These are phyloP conservation scores for Bombyx huttoni DNA, from an alignment of 2,888 invertebrate genomes.

Conservation along the genomic window DNA sequence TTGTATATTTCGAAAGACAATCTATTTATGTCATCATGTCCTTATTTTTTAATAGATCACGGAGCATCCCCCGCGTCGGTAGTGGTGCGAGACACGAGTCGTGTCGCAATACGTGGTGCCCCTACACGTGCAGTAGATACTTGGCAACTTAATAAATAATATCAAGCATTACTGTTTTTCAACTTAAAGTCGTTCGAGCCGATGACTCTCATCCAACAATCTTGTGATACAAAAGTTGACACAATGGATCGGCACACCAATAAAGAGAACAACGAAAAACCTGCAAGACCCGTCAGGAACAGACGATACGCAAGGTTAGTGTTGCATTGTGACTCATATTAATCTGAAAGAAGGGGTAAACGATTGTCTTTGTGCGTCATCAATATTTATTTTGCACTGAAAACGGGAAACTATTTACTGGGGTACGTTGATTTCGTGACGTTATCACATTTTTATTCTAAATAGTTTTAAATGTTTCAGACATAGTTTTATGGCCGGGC, in stretches of 20 bases:
- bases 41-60: constrained; percentile 71
- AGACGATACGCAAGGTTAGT: constrained; percentile 80
- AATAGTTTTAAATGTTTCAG: constrained; percentile 33
- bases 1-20: constrained; percentile 45
- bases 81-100: constrained; percentile 54
- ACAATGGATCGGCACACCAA: constrained; percentile 44
- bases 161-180: background rate
- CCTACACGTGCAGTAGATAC: constrained; percentile 52
- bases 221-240: constrained; percentile 26
- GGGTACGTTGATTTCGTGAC: too few species aligned
- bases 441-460: too few species aligned
- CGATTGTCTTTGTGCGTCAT: constrained; percentile 63
- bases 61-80: constrained; percentile 66
- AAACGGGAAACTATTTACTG: background rate
- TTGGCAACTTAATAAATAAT: background rate
- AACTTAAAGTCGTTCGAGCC: constrained; percentile 14
- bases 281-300: constrained; percentile 77
- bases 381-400: constrained; percentile 5
- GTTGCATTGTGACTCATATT: constrained; percentile 48
- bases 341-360: constrained; percentile 23
- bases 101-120: constrained; percentile 48
- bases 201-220: constrained; percentile 56
- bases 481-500: constrained; percentile 71
- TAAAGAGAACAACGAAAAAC: constrained; percentile 61
- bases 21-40: constrained; percentile 71